These are phyloP conservation scores for Anastrepha obliqua DNA, from an alignment of 1,140 invertebrate genomes.

Conservation along the genomic window DNA sequence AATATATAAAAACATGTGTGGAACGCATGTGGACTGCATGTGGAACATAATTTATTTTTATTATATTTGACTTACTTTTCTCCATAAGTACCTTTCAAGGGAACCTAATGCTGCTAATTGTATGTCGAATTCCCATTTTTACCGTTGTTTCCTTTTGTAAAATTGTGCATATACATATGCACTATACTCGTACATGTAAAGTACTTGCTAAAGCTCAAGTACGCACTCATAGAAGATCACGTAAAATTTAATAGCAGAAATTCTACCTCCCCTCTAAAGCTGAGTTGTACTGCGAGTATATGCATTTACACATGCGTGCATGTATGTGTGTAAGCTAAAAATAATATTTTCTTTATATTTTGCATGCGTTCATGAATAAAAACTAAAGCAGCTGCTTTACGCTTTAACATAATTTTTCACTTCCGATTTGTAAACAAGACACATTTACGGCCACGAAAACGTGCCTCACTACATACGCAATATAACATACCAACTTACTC, in stretches of 20 bases:
- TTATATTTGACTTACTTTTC: not conserved
- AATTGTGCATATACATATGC: not conserved
- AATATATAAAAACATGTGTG: not conserved
- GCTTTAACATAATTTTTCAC: slow-evolving; percentile 15
- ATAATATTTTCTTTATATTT: slow-evolving; percentile 30
- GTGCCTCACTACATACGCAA: not conserved
- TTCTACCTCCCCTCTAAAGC: not conserved
- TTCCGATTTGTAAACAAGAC: slow-evolving; percentile 35
- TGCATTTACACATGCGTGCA: too few species aligned
- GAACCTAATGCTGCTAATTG: not conserved
- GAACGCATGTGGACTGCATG: slow-evolving; percentile 2
- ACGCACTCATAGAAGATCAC: too few species aligned
- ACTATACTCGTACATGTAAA: not conserved
- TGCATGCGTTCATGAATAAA: not conserved
- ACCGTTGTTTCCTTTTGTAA: too few species aligned
- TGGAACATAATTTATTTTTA: not conserved
- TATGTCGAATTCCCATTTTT: too few species aligned
- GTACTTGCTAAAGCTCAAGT: too few species aligned
- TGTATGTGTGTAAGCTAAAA: not conserved
- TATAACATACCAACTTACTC: not conserved
- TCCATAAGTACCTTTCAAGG: not conserved
- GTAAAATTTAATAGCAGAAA: not conserved
- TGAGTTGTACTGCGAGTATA: not conserved
- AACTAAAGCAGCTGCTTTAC: not conserved
- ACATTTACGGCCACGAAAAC: not conserved